Percentiles rank a stretch among this genome's conserved stretches.
phyloP scores from a whole-genome alignment of 2,888 invertebrate genomes.

The Xestia c-nigrum region DNA sequence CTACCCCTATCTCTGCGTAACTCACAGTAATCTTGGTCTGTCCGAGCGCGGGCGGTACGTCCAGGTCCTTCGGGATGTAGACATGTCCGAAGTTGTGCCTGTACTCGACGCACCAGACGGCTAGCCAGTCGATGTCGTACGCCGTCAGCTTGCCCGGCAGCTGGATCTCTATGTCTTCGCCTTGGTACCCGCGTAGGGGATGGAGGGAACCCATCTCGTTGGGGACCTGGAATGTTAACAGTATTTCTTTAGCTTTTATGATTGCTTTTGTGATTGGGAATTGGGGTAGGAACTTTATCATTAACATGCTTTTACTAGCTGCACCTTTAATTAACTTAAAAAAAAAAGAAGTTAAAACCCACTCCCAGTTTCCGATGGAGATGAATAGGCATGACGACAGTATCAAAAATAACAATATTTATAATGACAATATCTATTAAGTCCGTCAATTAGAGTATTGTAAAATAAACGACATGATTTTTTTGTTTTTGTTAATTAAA shows the following conservation, averaged over 20 bases:
- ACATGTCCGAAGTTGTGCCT: conserved; percentile 98
- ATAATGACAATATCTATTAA: no score
- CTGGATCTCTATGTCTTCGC: conserved; percentile 97
- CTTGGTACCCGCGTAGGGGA: conserved; percentile 96
- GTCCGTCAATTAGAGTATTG: no score
- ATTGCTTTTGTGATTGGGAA: not conserved
- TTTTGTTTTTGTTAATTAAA: no score
- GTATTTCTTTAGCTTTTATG: not conserved
- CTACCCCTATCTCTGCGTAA: conserved; percentile 24
- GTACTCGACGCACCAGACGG: conserved; percentile 97
- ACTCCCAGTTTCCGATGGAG: not conserved
- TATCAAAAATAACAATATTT: no score
- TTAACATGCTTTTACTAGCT: not conserved
- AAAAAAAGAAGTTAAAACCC: no score
- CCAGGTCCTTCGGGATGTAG: conserved; percentile 95
- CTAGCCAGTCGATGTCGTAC: conserved; percentile 97
- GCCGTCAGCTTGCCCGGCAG: conserved; percentile 96
- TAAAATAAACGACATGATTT: no score
- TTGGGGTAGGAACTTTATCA: not conserved
- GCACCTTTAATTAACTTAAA: no score
- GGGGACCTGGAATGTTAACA: conserved; percentile 91
- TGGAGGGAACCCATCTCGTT: conserved; percentile 96
- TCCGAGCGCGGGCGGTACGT: conserved; percentile 97
- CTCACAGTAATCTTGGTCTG: conserved; percentile 97
- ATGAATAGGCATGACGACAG: no score